Evolutionary conservation across 1,140 invertebrate genomes (phyloP), one percentile per base, ranked within the genome.

Genomic region (Hylyphantes graminicola): DNA sequence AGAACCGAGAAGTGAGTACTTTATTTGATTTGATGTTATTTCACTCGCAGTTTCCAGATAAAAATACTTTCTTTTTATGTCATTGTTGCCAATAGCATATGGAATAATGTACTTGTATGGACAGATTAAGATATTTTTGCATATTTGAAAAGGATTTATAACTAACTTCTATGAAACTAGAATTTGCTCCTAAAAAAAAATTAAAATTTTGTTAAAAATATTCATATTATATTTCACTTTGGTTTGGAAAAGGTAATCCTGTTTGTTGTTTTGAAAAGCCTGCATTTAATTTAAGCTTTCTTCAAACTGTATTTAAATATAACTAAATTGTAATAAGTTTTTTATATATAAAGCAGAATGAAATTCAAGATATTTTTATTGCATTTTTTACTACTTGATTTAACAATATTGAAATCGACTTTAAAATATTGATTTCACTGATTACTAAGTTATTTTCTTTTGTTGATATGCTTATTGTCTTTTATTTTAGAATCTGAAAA

Each of bases 1-100:
- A 94, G 73, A 93, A 93, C 55, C 96, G 95, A 89, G 96, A 98
- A 91, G 85, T 83, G 78, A 81, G 35, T 53, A 35, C 50, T 51
- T 54, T 48, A 17, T n/a, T 73, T n/a, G n/a, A 54, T 51, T 8
- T 54, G 15, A 55, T 17, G 51, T 35, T 59, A 59, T 57, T 6
- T 61, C 35, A n/a, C 61, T 0, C 11, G 35, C 19, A 21, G 7
- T n/a, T 59, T 59, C n/a, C 4, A 13, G 12, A 12, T 59, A 59
- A 59, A 5, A 11, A 11, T 57, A 59, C 12, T 9, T 59, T 13
- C 8, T 59, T 59, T 59, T 3, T 7, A 59, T 59, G 57, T 13
- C 57, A 13, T 5, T 12, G n/a, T 13, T 59, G 5, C 12, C n/a
- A 59, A 59, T 59, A 59, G 5, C n/a, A 13, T 59, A n/a, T 12